phyloP scores from a whole-genome alignment of 2,888 invertebrate species.

The Caenorhabditis sulstoni region DNA sequence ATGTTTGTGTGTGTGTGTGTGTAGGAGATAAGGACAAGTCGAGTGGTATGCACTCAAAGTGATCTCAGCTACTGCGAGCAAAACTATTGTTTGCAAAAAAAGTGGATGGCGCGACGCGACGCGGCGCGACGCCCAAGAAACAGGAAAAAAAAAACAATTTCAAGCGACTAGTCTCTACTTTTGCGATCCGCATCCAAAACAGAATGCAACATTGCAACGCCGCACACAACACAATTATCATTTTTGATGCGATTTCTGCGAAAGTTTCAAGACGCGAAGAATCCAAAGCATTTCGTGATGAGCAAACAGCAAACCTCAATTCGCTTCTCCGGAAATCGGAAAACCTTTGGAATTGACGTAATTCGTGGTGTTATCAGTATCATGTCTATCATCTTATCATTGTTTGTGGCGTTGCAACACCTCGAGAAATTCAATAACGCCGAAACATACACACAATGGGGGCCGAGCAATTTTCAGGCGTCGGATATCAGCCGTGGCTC shows the following conservation, averaged over 20 bases:
- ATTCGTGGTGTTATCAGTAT: slow-evolving; percentile 18
- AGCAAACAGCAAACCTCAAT: slow-evolving; percentile 44
- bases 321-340: slow-evolving; percentile 17
- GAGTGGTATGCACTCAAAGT: slow-evolving; percentile 41
- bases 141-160: not conserved
- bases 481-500: slow-evolving; percentile 97
- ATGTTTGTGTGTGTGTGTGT: slow-evolving; percentile 30
- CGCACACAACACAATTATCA: not conserved
- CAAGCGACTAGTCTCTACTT: not conserved
- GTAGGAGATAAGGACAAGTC: not conserved
- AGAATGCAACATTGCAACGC: not conserved
- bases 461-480: slow-evolving; percentile 84
- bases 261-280: not conserved
- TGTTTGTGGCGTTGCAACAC: slow-evolving; percentile 27
- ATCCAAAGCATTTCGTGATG: not conserved
- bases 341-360: slow-evolving; percentile 39
- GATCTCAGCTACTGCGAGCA: slow-evolving; percentile 1
- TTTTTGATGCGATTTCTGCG: slow-evolving; percentile 1
- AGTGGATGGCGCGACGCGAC: too few relatives aligned
- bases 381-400: slow-evolving; percentile 36
- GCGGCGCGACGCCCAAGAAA: too few relatives aligned
- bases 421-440: slow-evolving; percentile 6
- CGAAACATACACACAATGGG: not conserved
- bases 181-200: not conserved
- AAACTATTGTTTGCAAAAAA: slow-evolving; percentile 1